Evolutionary conservation across 2,797 vertebrate species (phyloP).

Genomic region (Lagorchestes hirsutus): DNA sequence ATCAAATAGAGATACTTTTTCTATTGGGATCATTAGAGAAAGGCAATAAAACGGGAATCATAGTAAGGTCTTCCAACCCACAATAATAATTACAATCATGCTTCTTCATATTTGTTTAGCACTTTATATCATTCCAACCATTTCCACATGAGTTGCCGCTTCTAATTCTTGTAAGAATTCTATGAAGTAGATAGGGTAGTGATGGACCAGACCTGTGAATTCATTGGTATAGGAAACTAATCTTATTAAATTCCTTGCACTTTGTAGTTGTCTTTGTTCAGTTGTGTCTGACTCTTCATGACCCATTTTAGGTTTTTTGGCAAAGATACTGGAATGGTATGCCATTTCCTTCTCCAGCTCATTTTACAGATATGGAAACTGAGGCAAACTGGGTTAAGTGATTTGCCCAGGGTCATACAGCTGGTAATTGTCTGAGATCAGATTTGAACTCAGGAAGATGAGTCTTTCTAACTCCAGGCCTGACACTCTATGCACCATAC

Average conservation of each 20-base stretch:
- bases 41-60: neutral
- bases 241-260: neutral
- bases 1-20: neutral
- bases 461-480: neutral
- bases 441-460: neutral
- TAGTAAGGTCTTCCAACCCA: neutral
- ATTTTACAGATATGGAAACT: neutral
- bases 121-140: neutral
- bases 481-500: neutral
- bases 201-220: neutral
- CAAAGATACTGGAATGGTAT: neutral
- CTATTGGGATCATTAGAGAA: constrained; percentile 13
- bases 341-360: neutral
- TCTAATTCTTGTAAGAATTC: neutral
- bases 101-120: fast-evolving
- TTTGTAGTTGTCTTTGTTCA: neutral
- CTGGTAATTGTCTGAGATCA: neutral
- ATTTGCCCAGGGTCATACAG: neutral
- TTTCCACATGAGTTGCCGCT: neutral
- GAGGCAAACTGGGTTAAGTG: neutral
- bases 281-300: neutral
- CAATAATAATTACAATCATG: no score
- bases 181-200: neutral
- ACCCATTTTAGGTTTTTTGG: neutral
- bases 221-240: neutral